Percentiles rank a stretch among this genome's conserved stretches.
phyloP scores from a whole-genome alignment of 23 tunicate genomes.

The Styela clava region DNA sequence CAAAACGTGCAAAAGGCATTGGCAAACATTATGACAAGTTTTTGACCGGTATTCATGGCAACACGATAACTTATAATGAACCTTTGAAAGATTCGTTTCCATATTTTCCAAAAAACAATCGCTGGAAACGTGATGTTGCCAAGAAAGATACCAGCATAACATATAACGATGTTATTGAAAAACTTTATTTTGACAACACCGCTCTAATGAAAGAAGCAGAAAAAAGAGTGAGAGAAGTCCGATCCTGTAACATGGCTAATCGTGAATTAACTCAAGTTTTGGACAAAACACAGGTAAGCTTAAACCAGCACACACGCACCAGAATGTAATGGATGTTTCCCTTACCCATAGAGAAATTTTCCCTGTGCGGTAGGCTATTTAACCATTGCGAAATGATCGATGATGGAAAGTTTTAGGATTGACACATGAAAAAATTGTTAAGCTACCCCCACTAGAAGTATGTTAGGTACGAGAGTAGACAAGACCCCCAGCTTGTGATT shows the following conservation, averaged over 20 bases:
- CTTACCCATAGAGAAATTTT: too few species aligned
- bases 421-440: too few species aligned
- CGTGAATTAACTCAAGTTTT: background rate
- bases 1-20: background rate
- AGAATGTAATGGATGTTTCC: too few species aligned
- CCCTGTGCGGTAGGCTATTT: too few species aligned
- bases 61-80: background rate
- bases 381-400: too few species aligned
- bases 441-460: too few species aligned
- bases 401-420: too few species aligned
- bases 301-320: too few species aligned
- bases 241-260: background rate
- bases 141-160: background rate
- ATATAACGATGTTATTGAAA: background rate
- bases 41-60: too few species aligned
- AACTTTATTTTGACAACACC: background rate
- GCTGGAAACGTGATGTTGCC: background rate
- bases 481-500: too few species aligned
- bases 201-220: constrained; percentile 9
- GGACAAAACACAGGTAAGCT: constrained; percentile 4
- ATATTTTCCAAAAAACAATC: background rate
- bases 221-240: background rate
- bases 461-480: too few species aligned
- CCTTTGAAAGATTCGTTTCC: background rate
- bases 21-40: too few species aligned